Conservation (phyloP, 1,140 invertebrate genomes). For the Zophobas atratus region DNA sequence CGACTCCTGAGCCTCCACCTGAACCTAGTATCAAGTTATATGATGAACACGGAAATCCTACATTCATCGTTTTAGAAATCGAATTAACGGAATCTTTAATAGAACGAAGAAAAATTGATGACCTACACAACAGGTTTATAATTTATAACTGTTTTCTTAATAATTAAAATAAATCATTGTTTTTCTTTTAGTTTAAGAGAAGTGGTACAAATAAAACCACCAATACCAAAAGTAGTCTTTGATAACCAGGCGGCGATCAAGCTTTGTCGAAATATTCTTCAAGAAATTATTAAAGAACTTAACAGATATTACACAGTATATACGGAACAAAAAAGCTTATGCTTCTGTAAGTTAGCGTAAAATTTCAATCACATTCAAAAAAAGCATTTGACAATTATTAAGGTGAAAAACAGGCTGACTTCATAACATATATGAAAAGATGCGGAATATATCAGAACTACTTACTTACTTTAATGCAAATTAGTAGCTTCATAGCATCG, state of each 20-base stretch:
- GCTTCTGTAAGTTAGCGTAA: slow-evolving; percentile 30
- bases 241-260: slow-evolving; percentile 38
- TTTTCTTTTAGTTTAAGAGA: slow-evolving; percentile 43
- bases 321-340: slow-evolving; percentile 39
- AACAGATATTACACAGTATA: slow-evolving; percentile 45
- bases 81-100: slow-evolving; percentile 58
- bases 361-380: neutral
- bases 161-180: neutral
- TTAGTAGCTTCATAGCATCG: slow-evolving; percentile 50
- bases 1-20: slow-evolving; percentile 42
- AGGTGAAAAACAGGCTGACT: slow-evolving; percentile 48
- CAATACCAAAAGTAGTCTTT: slow-evolving; percentile 11
- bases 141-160: neutral
- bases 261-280: slow-evolving; percentile 42
- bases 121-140: slow-evolving; percentile 52
- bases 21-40: slow-evolving; percentile 60
- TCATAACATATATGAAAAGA: slow-evolving; percentile 58
- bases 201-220: slow-evolving; percentile 35
- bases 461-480: slow-evolving; percentile 53
- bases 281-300: slow-evolving; percentile 35
- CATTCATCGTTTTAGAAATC: slow-evolving; percentile 61
- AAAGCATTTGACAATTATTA: neutral
- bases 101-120: slow-evolving; percentile 54
- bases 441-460: slow-evolving; percentile 59
- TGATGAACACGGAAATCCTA: slow-evolving; percentile 58